Base-by-base conservation (phyloP, 2,888 invertebrate species). In the Ellobium chinense region DNA sequence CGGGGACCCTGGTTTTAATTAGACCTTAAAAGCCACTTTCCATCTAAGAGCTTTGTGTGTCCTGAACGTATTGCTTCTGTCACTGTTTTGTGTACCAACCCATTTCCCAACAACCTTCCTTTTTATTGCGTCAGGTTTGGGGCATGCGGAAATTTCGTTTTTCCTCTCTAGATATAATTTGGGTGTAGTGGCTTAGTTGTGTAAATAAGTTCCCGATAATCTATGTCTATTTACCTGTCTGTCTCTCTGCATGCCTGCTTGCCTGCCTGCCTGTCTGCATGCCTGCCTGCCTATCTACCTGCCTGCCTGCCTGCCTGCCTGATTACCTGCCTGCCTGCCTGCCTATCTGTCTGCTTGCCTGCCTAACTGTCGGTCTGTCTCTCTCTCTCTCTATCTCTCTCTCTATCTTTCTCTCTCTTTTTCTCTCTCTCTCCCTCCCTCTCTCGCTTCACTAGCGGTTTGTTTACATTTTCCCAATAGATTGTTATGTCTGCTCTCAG, bases 11-110 rank as follows among this genome's bases (percentile, higher is more conserved):
- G 60, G 58, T 60, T 60, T 72, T 72, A 72, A 72, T 72, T 58
- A 72, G 72, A 58, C 37, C 58, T 56, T 72, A 72, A 72, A 72
- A 72, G 72, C 72, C 60, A 72, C 72, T 14, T 60, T 37, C 24
- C 72, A 36, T 60, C 46, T 18, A 46, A 46, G 46, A 18, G 46
- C 18, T 46, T 46, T 46, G n/a, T n/a, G n/a, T n/a, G n/a, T n/a
- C n/a, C n/a, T n/a, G n/a, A 46, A 46, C 46, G 7, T 18, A 46
- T 46, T 46, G 46, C 46, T 46, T 46, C 46, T 46, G 46, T 46
- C 46, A 46, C 46, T 12, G 46, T 46, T n/a, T n/a, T n/a, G n/a
- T n/a, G n/a, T n/a, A n/a, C n/a, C n/a, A n/a, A n/a, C n/a, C n/a
- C n/a, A n/a, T n/a, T n/a, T n/a, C n/a, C n/a, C n/a, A n/a, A n/a